phyloP scores from a whole-genome alignment of 2,888 invertebrate species.

The Spisula subtruncata region DNA sequence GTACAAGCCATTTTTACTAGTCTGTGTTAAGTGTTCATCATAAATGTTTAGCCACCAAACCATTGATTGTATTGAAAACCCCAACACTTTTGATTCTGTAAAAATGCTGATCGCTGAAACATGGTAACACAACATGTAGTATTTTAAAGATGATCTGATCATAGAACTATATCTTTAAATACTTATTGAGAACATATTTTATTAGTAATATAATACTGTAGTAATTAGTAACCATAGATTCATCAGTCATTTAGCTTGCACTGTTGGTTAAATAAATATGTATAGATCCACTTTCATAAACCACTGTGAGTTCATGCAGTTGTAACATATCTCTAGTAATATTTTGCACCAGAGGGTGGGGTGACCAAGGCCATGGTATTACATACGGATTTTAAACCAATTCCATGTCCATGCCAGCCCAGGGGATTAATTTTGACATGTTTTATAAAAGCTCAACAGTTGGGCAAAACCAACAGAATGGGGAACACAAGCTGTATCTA shows the following conservation, averaged over 20 bases:
- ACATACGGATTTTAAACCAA: too few species aligned
- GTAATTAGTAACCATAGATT: not conserved
- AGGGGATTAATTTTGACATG: too few species aligned
- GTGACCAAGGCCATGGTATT: too few species aligned
- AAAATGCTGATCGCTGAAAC: not conserved
- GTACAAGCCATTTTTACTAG: too few species aligned
- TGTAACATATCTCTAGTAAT: not conserved
- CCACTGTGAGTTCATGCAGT: not conserved
- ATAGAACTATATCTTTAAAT: not conserved
- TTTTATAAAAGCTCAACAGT: too few species aligned
- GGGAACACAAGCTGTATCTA: too few species aligned
- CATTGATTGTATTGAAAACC: not conserved
- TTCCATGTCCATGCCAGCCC: too few species aligned
- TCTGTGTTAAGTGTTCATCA: not conserved
- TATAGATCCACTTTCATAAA: not conserved
- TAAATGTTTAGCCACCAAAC: not conserved
- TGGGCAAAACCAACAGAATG: too few species aligned
- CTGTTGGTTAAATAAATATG: not conserved
- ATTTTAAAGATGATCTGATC: not conserved
- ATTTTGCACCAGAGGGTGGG: too few species aligned
- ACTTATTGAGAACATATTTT: not conserved
- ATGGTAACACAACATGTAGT: not conserved
- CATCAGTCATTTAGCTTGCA: not conserved
- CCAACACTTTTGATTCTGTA: not conserved
- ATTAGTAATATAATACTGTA: not conserved